A percentile compares a stretch with the other conserved stretches of the same genome.
phyloP scores from a whole-genome alignment of 2,888 invertebrate genomes.

The Sphaerophoria rueppellii region DNA sequence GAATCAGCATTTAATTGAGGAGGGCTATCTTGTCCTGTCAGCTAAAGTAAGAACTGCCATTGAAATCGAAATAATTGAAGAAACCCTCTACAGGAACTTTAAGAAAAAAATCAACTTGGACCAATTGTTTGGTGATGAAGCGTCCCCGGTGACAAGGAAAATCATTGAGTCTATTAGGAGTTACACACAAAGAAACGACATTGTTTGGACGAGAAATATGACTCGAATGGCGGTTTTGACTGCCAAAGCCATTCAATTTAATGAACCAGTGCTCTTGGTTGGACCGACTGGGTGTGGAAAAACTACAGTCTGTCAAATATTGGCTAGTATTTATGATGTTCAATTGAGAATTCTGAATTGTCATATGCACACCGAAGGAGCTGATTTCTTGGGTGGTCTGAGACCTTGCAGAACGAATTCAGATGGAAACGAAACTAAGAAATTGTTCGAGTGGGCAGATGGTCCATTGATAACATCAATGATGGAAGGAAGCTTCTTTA shows the following conservation, averaged over 20 bases:
- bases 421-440: slow-evolving; percentile 76
- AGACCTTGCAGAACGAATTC: slow-evolving; percentile 86
- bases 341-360: slow-evolving; percentile 94
- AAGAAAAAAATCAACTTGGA: slow-evolving; percentile 88
- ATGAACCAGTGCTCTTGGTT: slow-evolving; percentile 96
- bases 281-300: slow-evolving; percentile 99
- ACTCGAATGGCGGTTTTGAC: slow-evolving; percentile 90
- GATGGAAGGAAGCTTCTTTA: slow-evolving; percentile 92
- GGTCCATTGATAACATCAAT: slow-evolving; percentile 97
- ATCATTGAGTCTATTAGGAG: slow-evolving; percentile 87
- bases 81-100: slow-evolving; percentile 90
- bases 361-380: slow-evolving; percentile 99
- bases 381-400: slow-evolving; percentile 98
- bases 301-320: slow-evolving; percentile 96
- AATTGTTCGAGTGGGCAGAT: slow-evolving; percentile 98
- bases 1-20: slow-evolving; percentile 98
- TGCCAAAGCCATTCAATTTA: slow-evolving; percentile 92
- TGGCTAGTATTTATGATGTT: slow-evolving; percentile 87
- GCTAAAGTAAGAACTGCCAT: slow-evolving; percentile 93
- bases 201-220: slow-evolving; percentile 98
- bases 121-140: slow-evolving; percentile 87
- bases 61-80: slow-evolving; percentile 91
- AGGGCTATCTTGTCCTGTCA: slow-evolving; percentile 96
- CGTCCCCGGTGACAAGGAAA: slow-evolving; percentile 89
- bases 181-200: slow-evolving; percentile 85